Base-by-base conservation (phyloP, 2,113 vertebrate species). In the Zosterops borbonicus region DNA sequence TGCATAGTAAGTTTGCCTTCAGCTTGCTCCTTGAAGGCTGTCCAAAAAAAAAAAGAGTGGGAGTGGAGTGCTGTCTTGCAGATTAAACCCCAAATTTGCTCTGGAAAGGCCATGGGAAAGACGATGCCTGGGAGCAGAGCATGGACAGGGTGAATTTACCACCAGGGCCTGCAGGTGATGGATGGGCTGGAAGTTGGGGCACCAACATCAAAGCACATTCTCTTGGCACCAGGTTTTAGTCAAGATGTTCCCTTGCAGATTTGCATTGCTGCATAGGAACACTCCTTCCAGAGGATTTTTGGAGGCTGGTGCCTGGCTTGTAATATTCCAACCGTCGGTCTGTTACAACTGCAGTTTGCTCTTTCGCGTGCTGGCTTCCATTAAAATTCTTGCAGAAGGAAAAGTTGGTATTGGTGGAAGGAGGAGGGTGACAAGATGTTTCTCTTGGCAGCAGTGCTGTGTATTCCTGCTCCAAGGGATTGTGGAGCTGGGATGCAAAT, bases 281-380 rank as follows among this genome's bases (percentile, higher is more conserved):
- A 0, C 58, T 90, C 0, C 0, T 92, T 90, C 58, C 89, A 46
- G 76, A 58, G 53, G 91, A 25, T n/a, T 90, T 83, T 88, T 68
- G 76, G 79, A 90, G 37, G 27, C 80, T 95, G 53, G 4, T 83
- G 80, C 39, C 47, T 91, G 76, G 71, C 62, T 83, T 39, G 88
- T 84, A 22, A 15, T 39, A 16, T 60, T 70, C 62, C 56, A 49
- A 0, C 65, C 4, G 5, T 63, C 83, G 23, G 63, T 20, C 75
- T 12, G 0, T 44, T 67, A 29, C 41, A n/a, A 2, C 14, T 69
- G 4, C 24, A 20, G 14, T 58, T 86, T 92, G 89, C 52, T 92
- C 65, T 76, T 83, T 58, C 8, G 0, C 0, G 0, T 59, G 47
- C 65, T 70, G 91, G 64, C 65, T 94, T 71, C 71, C 49, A 20